Percentiles rank a stretch among this genome's conserved stretches.
Evolutionary conservation across 2,888 invertebrate genomes (phyloP).

Genomic region (Caenorhabditis drosophilae): DNA sequence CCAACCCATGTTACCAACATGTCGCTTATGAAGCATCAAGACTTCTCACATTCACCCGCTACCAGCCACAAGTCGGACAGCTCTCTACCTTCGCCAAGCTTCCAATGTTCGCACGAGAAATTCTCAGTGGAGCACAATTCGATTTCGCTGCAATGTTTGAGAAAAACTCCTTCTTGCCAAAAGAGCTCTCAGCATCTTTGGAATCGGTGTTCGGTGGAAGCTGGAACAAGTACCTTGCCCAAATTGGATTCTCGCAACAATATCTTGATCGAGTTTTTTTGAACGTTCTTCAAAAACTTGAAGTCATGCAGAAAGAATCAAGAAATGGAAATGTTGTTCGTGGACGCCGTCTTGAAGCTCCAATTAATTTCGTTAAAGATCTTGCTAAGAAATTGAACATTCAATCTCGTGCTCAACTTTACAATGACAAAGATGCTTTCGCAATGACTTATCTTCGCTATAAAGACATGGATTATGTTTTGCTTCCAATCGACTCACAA

Average conservation of each 20-base stretch:
- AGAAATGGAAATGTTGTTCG: conserved; percentile 37
- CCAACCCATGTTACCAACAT: conserved; percentile 51
- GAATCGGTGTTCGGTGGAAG: conserved; percentile 56
- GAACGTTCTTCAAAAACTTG: conserved; percentile 34
- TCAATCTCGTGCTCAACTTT: conserved; percentile 33
- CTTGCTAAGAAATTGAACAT: conserved; percentile 54
- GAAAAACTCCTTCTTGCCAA: conserved; percentile 52
- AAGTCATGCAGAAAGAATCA: conserved; percentile 28
- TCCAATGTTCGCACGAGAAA: conserved; percentile 48
- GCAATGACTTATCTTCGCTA: conserved; percentile 49
- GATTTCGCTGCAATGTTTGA: conserved; percentile 53
- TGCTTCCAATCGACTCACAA: conserved; percentile 57
- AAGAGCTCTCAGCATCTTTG: conserved; percentile 49
- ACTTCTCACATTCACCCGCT: conserved; percentile 38
- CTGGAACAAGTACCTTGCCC: conserved; percentile 50
- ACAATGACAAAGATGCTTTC: conserved; percentile 27
- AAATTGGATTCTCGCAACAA: conserved; percentile 56
- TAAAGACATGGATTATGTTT: conserved; percentile 59
- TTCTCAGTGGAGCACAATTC: conserved; percentile 46
- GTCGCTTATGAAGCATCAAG: conserved; percentile 38
- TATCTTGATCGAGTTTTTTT: conserved; percentile 43
- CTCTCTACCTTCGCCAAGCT: conserved; percentile 35
- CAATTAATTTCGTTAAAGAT: conserved; percentile 37
- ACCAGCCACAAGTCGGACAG: conserved; percentile 37
- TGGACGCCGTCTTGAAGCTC: conserved; percentile 35